Evolutionary conservation across 2,113 vertebrate species (phyloP).

Genomic region (Sturnira hondurensis): DNA sequence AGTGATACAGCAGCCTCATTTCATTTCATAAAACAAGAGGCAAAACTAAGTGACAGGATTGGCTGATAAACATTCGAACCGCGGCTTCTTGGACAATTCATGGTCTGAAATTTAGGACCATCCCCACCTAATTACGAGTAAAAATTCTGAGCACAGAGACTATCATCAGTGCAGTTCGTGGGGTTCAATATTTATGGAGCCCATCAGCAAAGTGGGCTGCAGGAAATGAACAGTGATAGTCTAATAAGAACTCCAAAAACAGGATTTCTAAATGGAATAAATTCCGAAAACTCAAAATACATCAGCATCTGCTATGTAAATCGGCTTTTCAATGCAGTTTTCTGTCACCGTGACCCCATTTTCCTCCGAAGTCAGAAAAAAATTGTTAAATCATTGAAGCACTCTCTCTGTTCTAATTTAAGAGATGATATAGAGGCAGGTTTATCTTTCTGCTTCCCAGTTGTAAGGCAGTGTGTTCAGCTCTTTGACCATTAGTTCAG

Average conservation of each 20-base stretch:
- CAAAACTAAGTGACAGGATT: not conserved
- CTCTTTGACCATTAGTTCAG: not conserved
- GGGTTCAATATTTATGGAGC: slow-evolving; percentile 59
- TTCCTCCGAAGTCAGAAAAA: not conserved
- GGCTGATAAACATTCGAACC: slow-evolving; percentile 25
- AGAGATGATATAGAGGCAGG: not conserved
- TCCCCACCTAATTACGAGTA: slow-evolving; percentile 69
- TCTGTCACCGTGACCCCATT: not conserved
- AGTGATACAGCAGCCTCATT: not conserved
- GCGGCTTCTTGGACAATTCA: not conserved
- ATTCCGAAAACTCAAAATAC: slow-evolving; percentile 24
- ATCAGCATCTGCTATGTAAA: slow-evolving; percentile 24
- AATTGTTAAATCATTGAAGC: not conserved
- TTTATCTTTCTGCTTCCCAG: not conserved
- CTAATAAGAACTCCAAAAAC: slow-evolving; percentile 44
- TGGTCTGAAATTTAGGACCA: slow-evolving; percentile 60
- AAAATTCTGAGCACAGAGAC: slow-evolving; percentile 64
- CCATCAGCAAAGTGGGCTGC: slow-evolving; percentile 34
- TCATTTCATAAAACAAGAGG: slow-evolving; percentile 30
- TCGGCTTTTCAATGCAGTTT: slow-evolving; percentile 22
- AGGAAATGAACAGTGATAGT: slow-evolving; percentile 21
- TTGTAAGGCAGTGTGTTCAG: not conserved
- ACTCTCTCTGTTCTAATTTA: not conserved
- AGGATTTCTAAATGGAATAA: slow-evolving; percentile 29
- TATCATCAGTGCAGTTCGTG: slow-evolving; percentile 55